A percentile compares a stretch with the other conserved stretches of the same genome.
Evolutionary conservation across 2,797 vertebrate genomes (phyloP).

Genomic region (Gambusia yucatana): DNA sequence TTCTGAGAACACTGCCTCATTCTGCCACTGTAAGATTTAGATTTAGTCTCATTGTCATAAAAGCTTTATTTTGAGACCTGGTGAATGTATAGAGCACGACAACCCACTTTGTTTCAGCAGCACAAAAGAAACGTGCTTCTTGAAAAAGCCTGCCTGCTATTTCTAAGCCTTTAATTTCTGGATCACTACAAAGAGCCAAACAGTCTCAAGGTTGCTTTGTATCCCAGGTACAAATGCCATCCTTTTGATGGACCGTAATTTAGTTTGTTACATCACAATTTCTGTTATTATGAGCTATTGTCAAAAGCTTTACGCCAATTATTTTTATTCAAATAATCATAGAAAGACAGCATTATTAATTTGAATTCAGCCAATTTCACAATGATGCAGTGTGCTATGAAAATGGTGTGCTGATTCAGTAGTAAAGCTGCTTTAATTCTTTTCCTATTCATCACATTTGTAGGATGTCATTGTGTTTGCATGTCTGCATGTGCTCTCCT

Average conservation of each 20-base stretch:
- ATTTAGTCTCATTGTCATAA: constrained; percentile 74
- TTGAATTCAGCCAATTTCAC: constrained; percentile 4
- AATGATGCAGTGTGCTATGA: not conserved
- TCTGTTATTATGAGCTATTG: constrained; percentile 24
- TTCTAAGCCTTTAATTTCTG: constrained; percentile 68
- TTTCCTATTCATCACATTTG: constrained; percentile 43
- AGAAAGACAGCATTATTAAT: constrained; percentile 3
- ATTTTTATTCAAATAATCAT: constrained; percentile 8
- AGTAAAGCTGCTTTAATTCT: constrained; percentile 34
- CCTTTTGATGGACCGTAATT: constrained; percentile 40
- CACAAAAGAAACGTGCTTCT: constrained; percentile 75
- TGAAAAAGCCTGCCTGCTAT: constrained; percentile 66
- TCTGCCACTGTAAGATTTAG: constrained; percentile 79
- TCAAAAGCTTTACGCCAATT: not conserved
- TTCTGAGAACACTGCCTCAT: constrained; percentile 72
- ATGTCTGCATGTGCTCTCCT: constrained; percentile 74
- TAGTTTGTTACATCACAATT: constrained; percentile 32
- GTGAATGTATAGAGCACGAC: constrained; percentile 75
- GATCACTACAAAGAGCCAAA: constrained; percentile 68
- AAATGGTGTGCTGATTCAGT: not conserved
- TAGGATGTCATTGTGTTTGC: constrained; percentile 65
- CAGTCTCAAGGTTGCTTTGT: constrained; percentile 51
- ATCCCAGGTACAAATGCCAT: constrained; percentile 42
- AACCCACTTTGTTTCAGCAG: constrained; percentile 73
- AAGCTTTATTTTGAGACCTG: constrained; percentile 73